A percentile compares a stretch with the other conserved stretches of the same genome.
These are phyloP conservation scores for Galbula dea DNA, from an alignment of 2,113 vertebrate species.

Conservation along the genomic window DNA sequence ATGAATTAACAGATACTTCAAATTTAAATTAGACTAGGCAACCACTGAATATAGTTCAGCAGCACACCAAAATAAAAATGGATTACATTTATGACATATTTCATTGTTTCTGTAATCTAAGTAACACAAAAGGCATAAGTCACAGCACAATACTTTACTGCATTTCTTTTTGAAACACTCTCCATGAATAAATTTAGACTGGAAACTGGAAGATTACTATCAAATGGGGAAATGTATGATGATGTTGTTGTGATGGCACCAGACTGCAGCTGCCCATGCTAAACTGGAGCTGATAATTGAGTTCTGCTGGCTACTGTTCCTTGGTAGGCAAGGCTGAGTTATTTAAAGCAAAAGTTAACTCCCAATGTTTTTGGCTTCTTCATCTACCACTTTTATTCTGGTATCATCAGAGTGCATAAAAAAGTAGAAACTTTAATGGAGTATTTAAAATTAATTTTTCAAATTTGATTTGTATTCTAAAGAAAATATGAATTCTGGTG, in stretches of 20 bases:
- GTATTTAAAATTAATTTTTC: background rate
- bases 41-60: conserved; percentile 32
- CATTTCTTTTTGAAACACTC: conserved; percentile 23
- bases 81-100: conserved; percentile 47
- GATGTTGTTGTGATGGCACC: background rate
- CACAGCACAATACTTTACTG: conserved; percentile 30
- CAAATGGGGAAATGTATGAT: background rate
- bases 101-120: conserved; percentile 57
- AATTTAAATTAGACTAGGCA: conserved; percentile 56
- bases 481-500: background rate
- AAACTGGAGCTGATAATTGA: background rate
- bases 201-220: background rate
- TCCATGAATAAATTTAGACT: conserved; percentile 49
- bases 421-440: background rate
- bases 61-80: conserved; percentile 45
- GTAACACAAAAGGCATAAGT: conserved; percentile 44
- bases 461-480: background rate
- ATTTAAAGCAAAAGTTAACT: background rate
- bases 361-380: background rate
- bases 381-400: background rate
- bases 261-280: background rate
- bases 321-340: background rate
- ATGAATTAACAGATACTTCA: conserved; percentile 23
- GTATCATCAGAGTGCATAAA: background rate
- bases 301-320: background rate